Base-by-base conservation (phyloP, 2,888 invertebrate genomes). In the Pyrrhosoma nymphula region DNA sequence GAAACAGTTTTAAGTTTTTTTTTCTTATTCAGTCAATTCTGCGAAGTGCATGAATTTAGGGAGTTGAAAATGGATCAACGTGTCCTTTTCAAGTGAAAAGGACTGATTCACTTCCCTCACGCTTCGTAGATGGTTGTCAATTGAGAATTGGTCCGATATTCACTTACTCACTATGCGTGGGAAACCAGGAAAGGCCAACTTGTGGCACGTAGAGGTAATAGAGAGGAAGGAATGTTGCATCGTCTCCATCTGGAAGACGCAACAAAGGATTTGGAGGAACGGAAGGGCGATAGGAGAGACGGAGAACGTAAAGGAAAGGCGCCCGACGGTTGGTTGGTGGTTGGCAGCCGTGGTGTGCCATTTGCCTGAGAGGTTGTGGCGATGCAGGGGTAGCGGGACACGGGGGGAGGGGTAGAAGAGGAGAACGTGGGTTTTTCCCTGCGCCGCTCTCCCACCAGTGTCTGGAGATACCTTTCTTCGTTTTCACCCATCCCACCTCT, bases 371-470 rank as follows among this genome's bases (percentile, higher is more conserved):
- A 75, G 47, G 82, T 35, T n/a, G n/a, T n/a, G n/a, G n/a, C n/a
- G n/a, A n/a, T n/a, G n/a, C n/a, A n/a, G n/a, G n/a, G n/a, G n/a
- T n/a, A n/a, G n/a, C n/a, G n/a, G n/a, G n/a, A n/a, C n/a, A n/a
- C n/a, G 75, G 93, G 90, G 60, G 35, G 63, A 60, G 90, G 63
- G 60, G 47, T 60, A 14, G n/a, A n/a, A n/a, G n/a, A 26, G 39
- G 26, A 93, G 69, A 47, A 69, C 69, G 93, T 93, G 75, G 93
- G 93, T 69, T 93, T 93, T 93, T 75, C 93, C 93, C 56, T n/a
- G 55, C 26, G 55, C 56, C 89, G 16, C 89, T 56, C 56, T 10
- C 89, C 56, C 55, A 56, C 60, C 60, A 4, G n/a, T 39, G 88
- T 88, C 88, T 26, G 35, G 47, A 12, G 47, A 88, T 39, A 88